Percentiles rank a stretch among this genome's conserved stretches.
Evolutionary conservation across 1,140 invertebrate genomes (phyloP).

Genomic region (Bombus huntii): DNA sequence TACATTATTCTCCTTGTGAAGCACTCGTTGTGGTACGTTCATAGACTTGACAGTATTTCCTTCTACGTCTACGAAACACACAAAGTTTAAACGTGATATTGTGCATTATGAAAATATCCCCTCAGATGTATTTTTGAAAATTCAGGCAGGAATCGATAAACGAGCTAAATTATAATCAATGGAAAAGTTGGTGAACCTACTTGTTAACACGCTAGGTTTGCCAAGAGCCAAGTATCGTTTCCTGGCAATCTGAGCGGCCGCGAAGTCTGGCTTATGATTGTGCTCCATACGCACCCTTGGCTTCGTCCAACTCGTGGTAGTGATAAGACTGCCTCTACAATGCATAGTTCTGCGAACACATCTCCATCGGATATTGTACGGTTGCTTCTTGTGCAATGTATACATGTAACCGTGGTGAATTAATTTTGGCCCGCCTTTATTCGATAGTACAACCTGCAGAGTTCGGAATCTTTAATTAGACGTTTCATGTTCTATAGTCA

Average conservation of each 20-base stretch:
- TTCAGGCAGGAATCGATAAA: neutral
- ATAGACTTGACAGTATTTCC: neutral
- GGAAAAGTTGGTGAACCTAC: slow-evolving; percentile 48
- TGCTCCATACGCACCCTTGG: slow-evolving; percentile 78
- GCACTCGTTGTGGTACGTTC: neutral
- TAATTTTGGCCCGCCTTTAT: slow-evolving; percentile 81
- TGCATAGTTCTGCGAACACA: slow-evolving; percentile 78
- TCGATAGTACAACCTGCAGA: slow-evolving; percentile 76
- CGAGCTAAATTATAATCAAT: neutral
- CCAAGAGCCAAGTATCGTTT: slow-evolving; percentile 73
- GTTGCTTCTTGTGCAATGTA: slow-evolving; percentile 79
- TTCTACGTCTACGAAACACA: neutral
- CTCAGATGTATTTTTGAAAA: neutral
- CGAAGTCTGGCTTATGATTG: slow-evolving; percentile 79
- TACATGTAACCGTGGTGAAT: slow-evolving; percentile 81
- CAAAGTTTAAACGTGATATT: neutral
- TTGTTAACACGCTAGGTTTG: slow-evolving; percentile 62
- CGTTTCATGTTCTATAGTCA: neutral
- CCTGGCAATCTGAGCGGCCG: slow-evolving; percentile 76
- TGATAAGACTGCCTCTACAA: slow-evolving; percentile 80
- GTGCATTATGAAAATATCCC: neutral
- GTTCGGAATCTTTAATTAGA: neutral
- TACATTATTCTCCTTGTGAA: slow-evolving; percentile 4
- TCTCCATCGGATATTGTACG: slow-evolving; percentile 79
- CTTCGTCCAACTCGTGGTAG: slow-evolving; percentile 72